Base-by-base conservation (phyloP, 2,888 invertebrate species). In the Cryptosula pallasiana region DNA sequence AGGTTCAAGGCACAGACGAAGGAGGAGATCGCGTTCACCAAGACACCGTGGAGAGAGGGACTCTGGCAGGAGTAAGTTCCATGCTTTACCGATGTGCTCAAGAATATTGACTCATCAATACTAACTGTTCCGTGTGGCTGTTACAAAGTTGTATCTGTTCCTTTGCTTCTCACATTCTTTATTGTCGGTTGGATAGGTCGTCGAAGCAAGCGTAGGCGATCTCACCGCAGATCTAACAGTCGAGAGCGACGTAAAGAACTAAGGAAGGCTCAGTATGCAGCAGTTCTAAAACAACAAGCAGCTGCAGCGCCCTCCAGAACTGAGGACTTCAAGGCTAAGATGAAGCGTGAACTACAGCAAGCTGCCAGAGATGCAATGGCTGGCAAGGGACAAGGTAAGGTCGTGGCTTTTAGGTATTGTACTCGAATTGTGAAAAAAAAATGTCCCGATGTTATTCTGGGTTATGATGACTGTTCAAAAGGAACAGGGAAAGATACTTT, bases 281-380 rank as follows among this genome's bases (percentile, higher is more conserved):
- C 32, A 16, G n/a, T 63, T 9, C 63, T 27, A 5, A 27, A 20
- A 32, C 20, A 63, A 29, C n/a, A 25, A 5, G 2, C 29, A 5
- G 32, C 63, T 32, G 29, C 63, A 32, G 29, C 34, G 13, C 45
- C 45, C 5, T 45, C 45, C 5, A 63, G n/a, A 63, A 63, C 63
- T 25, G 63, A 63, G 27, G 70, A 70, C 32, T 70, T 70, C 55
- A 70, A 70, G 25, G 5, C 70, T 13, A 35, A 32, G 35, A 70
- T 70, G 70, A 70, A 70, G 36, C 2, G 36, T 27, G 70, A 70
- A 29, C n/a, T 70, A 29, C 70, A 70, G 45, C 36, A 70, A 54
- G 70, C 70, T 13, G 70, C 70, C 32, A 70, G 36, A 54, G 70
- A 70, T 70, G 70, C 70, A 9, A 36, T 70, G 55, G 70, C 36